phyloP scores from a whole-genome alignment of 2,888 invertebrate genomes.

The Branchinecta sandiegonensis region DNA sequence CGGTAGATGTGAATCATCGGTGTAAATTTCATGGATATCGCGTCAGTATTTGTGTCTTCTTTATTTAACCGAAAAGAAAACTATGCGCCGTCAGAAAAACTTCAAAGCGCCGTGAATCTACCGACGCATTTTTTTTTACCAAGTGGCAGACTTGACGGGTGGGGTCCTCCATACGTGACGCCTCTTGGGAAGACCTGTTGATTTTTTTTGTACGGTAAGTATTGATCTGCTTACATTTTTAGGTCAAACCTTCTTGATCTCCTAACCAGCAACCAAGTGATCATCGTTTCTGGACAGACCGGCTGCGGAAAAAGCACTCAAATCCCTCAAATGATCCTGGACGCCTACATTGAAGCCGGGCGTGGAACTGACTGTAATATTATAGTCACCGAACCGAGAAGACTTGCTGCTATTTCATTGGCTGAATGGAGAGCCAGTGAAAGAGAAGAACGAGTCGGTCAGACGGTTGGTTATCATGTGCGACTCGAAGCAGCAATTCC shows the following conservation, averaged over 20 bases:
- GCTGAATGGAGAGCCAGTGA: slow-evolving; percentile 50
- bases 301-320: slow-evolving; percentile 61
- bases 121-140: not conserved
- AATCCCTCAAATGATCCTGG: slow-evolving; percentile 47
- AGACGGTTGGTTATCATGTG: slow-evolving; percentile 52
- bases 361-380: slow-evolving; percentile 41
- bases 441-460: slow-evolving; percentile 47
- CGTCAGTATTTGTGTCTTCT: no score
- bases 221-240: not conserved
- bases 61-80: no score
- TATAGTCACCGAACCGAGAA: slow-evolving; percentile 50
- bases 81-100: no score
- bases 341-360: slow-evolving; percentile 37
- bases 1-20: no score
- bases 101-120: no score
- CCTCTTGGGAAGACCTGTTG: no score
- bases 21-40: no score
- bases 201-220: no score
- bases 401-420: slow-evolving; percentile 52
- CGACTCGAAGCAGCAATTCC: slow-evolving; percentile 28
- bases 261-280: slow-evolving; percentile 40
- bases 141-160: not conserved
- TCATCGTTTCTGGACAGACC: slow-evolving; percentile 51
- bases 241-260: slow-evolving; percentile 36
- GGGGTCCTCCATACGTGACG: not conserved